These are phyloP conservation scores for Lasioglossum villosulum DNA, from an alignment of 2,888 invertebrate species.

Conservation along the genomic window DNA sequence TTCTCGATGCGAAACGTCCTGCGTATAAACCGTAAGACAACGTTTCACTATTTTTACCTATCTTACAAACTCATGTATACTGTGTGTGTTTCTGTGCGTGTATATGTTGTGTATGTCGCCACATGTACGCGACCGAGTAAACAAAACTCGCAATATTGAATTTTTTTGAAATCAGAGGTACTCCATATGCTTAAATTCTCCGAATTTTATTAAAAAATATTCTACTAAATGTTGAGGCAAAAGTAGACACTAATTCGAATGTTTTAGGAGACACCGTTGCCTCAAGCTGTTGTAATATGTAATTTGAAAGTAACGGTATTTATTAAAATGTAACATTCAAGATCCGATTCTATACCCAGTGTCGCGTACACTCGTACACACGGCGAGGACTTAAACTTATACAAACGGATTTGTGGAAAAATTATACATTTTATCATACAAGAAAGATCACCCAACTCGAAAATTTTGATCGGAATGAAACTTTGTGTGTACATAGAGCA, in stretches of 20 bases:
- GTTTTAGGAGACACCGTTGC: constrained; percentile 12
- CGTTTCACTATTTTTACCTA: constrained; percentile 22
- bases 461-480: constrained; percentile 12
- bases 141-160: constrained; percentile 26
- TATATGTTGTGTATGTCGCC: constrained; percentile 1
- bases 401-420: constrained; percentile 9
- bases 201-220: background rate
- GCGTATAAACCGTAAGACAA: constrained; percentile 49
- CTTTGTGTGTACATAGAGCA: constrained; percentile 2
- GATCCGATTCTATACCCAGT: constrained; percentile 10
- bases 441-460: constrained; percentile 2
- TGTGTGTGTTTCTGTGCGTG: background rate
- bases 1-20: constrained; percentile 44
- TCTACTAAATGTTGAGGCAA: background rate
- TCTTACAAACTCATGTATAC: constrained; percentile 40
- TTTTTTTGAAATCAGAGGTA: constrained; percentile 38
- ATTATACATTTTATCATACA: background rate
- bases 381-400: constrained; percentile 11
- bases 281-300: constrained; percentile 13
- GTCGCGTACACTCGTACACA: constrained; percentile 41
- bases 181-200: background rate
- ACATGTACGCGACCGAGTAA: constrained; percentile 29
- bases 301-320: constrained; percentile 35
- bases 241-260: background rate
- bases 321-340: constrained; percentile 44